Evolutionary conservation across 2,113 vertebrate species (phyloP).

Genomic region (Nibea albiflora): DNA sequence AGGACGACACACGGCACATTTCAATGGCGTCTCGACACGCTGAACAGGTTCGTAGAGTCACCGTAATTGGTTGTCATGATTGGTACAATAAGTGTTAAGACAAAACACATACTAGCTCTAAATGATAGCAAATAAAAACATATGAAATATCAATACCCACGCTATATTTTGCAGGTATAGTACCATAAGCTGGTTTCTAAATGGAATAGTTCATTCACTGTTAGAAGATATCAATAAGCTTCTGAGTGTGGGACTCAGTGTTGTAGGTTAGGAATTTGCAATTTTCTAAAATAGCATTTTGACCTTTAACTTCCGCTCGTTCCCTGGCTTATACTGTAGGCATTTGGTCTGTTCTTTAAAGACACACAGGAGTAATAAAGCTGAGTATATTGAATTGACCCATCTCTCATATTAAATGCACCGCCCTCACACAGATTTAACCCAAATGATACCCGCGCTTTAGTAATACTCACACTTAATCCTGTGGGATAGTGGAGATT

Average conservation of each 20-base stretch:
- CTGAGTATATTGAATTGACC: slow-evolving; percentile 73
- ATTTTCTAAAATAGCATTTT: slow-evolving; percentile 38
- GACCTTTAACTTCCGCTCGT: slow-evolving; percentile 43
- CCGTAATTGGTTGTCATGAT: not conserved
- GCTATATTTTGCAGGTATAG: not conserved
- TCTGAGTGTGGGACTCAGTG: not conserved
- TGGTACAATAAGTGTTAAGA: not conserved
- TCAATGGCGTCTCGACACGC: too few relatives aligned
- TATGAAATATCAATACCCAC: not conserved
- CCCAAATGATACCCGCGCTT: slow-evolving; percentile 44
- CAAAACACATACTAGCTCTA: not conserved
- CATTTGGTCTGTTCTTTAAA: slow-evolving; percentile 48
- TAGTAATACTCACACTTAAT: slow-evolving; percentile 71
- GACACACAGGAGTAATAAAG: slow-evolving; percentile 65
- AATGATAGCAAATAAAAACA: not conserved
- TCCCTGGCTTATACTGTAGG: slow-evolving; percentile 23
- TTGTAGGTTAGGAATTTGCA: slow-evolving; percentile 9
- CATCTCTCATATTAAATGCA: slow-evolving; percentile 77
- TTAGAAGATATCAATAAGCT: not conserved
- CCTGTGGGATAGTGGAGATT: slow-evolving; percentile 55
- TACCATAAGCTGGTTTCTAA: not conserved
- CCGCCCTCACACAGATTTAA: slow-evolving; percentile 62
- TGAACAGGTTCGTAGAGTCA: not conserved
- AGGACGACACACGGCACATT: not conserved
- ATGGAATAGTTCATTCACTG: not conserved